Evolutionary conservation across 1,140 invertebrate genomes (phyloP), one percentile per base, ranked within the genome.

Genomic region (Sminthurides bifidus): DNA sequence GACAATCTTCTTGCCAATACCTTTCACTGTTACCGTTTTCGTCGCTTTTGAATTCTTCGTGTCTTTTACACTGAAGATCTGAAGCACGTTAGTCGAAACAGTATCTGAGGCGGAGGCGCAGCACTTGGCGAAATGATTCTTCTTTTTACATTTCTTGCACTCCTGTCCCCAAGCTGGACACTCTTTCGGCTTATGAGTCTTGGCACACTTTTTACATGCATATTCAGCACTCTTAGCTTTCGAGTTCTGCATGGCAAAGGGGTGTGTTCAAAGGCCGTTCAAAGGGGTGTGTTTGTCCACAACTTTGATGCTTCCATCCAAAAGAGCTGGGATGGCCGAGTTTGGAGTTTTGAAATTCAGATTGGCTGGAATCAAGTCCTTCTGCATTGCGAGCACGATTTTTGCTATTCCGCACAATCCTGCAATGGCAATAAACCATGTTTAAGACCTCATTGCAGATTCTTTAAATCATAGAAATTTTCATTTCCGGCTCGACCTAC

Each of bases 341-440:
- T 76, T 80, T 14, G 79, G 76, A 3, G 63, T 65, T 8, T 73
- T 69, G 63, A 69, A 80, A 61, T 81, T 77, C 17, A 80, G 67
- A 65, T 80, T 80, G n/a, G 74, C 69, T 21, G 78, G 77, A 57
- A 80, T 75, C 1, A 66, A 56, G 27, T 67, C 66, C 19, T 72
- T 68, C 58, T 77, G 70, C 67, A 78, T 76, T 17, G 75, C 66
- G 45, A 79, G 66, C 24, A 78, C 69, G 63, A 89, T 83, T 74
- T 94, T 94, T 3, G 83, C 79, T 33, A 94, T 65, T 1, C 86
- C 68, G 45, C 85, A 88, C 0, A 88, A 71, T 56, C 91, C 91
- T 31, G 88, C n/a, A n/a, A n/a, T 43, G n/a, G 41, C n/a, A 43
- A 10, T 17, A 43, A 43, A 19, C 17, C 41, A 21, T 10, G 17